A percentile compares a stretch with the other conserved stretches of the same genome.
These are phyloP conservation scores for Pachyuromys duprasi DNA, from an alignment of 2,797 vertebrate species.

Conservation along the genomic window DNA sequence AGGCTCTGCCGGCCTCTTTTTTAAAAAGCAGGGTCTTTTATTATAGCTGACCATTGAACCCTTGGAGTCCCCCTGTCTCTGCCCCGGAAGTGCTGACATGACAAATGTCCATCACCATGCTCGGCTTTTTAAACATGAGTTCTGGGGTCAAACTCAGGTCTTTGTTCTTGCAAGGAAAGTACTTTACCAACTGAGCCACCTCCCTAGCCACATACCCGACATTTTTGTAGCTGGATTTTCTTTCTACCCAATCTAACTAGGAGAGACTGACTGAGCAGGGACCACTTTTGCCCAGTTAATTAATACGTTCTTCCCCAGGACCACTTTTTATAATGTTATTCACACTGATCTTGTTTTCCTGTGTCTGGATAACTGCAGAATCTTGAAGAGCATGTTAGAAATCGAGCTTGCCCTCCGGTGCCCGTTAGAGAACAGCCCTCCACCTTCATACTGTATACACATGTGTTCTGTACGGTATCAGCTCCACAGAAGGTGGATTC, in stretches of 20 bases:
- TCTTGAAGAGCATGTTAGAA: background rate
- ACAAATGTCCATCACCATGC: background rate
- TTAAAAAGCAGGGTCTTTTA: no score
- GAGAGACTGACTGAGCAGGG: background rate
- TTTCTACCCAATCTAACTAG: conserved; percentile 14
- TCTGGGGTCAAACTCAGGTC: background rate
- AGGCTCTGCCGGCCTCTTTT: background rate
- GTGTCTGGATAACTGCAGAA: conserved; percentile 50
- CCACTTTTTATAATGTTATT: background rate
- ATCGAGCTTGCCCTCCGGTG: background rate
- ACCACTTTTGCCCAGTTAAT: background rate
- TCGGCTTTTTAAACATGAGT: background rate
- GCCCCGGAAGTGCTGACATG: no score
- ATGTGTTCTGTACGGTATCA: conserved; percentile 46
- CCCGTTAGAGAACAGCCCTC: conserved; percentile 46
- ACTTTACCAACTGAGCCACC: background rate
- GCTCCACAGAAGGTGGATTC: conserved; percentile 50
- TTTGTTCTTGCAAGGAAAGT: background rate
- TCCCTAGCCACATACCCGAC: background rate
- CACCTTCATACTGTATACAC: conserved; percentile 32
- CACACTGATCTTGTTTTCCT: background rate
- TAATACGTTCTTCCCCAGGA: background rate
- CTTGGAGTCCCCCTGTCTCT: background rate
- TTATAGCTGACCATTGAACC: no score
- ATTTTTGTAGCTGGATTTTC: conserved; percentile 37